Base-by-base conservation (phyloP, 2,113 vertebrate species). In the Orycteropus afer region DNA sequence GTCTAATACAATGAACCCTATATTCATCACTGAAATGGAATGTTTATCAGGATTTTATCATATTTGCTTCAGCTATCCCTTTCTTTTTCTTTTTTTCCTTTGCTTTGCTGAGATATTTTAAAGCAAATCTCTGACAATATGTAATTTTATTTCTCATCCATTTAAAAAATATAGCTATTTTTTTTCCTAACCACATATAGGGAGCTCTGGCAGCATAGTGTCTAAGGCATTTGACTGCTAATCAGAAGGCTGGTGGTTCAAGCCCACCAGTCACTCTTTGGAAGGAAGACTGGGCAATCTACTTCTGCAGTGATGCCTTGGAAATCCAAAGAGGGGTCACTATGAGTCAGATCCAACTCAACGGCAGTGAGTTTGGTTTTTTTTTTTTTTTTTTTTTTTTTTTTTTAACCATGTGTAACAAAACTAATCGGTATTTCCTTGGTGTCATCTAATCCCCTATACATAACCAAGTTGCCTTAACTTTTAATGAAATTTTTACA, bases 101-200 rank as follows among this genome's bases (percentile, higher is more conserved):
- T 95, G n/a, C 63, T 89, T 83, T 81, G 25, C 25, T 84, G 47
- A 82, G 61, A 23, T 91, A 73, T 83, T 71, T 96, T 95, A 80
- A 86, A 94, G 40, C 51, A 79, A 93, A 61, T 59, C 23, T 29
- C 32, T 57, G 25, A 65, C 29, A 69, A 20, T 40, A 7, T 81
- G 4, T 77, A 55, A 61, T n/a, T 93, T 96, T 79, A 22, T 61
- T 51, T 32, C 53, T 80, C 11, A 85, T 34, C 29, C 12, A 71
- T 25, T 89, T 82, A 63, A 37, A 96, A 83, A 69, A 51, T 63
- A 74, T 5, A 6, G 18, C 17, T n/a, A 69, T 53, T 90, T 87
- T 59, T 17, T 80, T 87, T 91, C 34, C 65, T 77, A n/a, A n/a
- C n/a, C n/a, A n/a, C n/a, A n/a, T n/a, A n/a, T n/a, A n/a, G n/a